Conservation (phyloP, 2,797 vertebrate species). For the Leucoraja ocellata region DNA sequence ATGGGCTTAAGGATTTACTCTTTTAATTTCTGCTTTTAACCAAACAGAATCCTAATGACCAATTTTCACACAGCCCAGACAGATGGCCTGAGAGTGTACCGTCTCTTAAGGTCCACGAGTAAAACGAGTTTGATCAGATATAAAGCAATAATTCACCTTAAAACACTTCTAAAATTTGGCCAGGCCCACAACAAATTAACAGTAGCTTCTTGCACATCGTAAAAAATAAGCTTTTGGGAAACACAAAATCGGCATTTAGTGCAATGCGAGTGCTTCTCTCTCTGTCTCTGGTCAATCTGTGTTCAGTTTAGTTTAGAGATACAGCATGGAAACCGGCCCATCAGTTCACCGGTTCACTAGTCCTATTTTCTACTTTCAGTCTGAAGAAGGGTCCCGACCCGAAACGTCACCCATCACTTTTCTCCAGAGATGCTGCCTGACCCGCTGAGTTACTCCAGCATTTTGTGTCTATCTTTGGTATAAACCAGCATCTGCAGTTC, state of each 20-base stretch:
- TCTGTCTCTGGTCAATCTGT: neutral
- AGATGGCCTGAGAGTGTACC: conserved; percentile 5
- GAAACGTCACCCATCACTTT: too few species aligned
- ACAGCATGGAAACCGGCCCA: too few species aligned
- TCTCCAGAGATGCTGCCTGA: too few species aligned
- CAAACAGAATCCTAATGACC: neutral
- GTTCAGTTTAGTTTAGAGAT: too few species aligned
- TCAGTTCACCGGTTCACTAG: too few species aligned
- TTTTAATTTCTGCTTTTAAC: neutral
- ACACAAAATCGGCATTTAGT: conserved; percentile 21
- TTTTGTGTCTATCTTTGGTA: too few species aligned
- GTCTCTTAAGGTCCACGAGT: neutral
- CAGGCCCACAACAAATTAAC: neutral
- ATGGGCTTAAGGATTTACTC: neutral
- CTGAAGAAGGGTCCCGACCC: too few species aligned
- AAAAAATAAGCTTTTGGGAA: neutral
- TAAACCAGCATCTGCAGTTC: too few species aligned
- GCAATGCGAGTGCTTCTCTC: neutral
- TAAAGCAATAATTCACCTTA: conserved; percentile 12
- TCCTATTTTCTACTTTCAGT: too few species aligned
- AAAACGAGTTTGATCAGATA: conserved; percentile 14
- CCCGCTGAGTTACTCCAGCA: too few species aligned
- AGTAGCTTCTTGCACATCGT: neutral
- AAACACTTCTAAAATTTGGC: neutral
- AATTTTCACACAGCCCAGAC: neutral